These are phyloP conservation scores for Rhegmatorhina hoffmannsi DNA, from an alignment of 2,113 vertebrate species.

Conservation along the genomic window DNA sequence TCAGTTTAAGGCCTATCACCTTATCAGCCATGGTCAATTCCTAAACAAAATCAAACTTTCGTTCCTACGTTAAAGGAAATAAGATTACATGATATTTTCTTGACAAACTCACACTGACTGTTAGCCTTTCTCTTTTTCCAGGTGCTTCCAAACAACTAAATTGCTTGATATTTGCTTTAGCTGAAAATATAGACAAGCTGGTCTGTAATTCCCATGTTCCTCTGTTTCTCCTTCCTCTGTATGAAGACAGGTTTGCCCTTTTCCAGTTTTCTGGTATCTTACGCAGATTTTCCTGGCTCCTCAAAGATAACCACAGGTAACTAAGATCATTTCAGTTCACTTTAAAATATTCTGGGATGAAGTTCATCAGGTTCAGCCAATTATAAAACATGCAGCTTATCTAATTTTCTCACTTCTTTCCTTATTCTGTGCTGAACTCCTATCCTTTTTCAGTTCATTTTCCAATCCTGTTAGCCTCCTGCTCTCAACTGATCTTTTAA, in stretches of 20 bases:
- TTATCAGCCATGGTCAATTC: not conserved
- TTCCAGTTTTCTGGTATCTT: not conserved
- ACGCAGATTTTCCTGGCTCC: not conserved
- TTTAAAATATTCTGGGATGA: conserved; percentile 41
- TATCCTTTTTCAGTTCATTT: conserved; percentile 24
- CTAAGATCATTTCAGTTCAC: conserved; percentile 32
- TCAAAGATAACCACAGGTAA: conserved; percentile 28
- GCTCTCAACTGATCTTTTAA: conserved; percentile 49
- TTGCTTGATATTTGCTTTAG: conserved; percentile 5
- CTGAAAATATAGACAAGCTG: not conserved
- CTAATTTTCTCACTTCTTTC: conserved; percentile 45
- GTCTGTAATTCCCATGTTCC: not conserved
- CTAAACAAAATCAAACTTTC: not conserved
- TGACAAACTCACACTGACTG: not conserved
- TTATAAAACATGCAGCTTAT: conserved; percentile 40
- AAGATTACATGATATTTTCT: not conserved
- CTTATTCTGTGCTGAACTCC: conserved; percentile 14
- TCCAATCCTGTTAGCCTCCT: conserved; percentile 13
- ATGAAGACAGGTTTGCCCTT: not conserved
- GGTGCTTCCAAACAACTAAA: not conserved
- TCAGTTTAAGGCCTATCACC: not conserved
- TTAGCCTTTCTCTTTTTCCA: not conserved
- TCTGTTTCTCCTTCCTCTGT: not conserved
- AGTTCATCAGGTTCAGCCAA: conserved; percentile 58
- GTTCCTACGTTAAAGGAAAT: not conserved